phyloP scores from a whole-genome alignment of 2,888 invertebrate genomes.

The Agrotis exclamationis region DNA sequence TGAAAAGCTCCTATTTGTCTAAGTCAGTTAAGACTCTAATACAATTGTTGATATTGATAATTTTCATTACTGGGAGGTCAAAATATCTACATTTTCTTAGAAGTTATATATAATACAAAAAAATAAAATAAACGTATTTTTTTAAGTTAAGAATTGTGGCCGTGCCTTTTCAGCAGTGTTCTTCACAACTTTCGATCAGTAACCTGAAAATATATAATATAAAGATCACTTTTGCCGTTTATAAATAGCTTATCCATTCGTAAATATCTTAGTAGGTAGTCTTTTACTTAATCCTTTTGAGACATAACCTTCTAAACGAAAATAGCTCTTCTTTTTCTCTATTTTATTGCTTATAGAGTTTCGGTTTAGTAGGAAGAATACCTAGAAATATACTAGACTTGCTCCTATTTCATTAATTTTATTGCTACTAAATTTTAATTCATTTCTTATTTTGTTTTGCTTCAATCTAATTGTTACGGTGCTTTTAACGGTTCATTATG shows the following conservation, averaged over 20 bases:
- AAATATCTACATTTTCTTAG: neutral
- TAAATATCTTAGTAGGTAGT: neutral
- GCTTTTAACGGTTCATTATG: slow-evolving; percentile 52
- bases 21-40: neutral
- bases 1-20: neutral
- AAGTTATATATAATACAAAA: neutral
- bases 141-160: neutral
- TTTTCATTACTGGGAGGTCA: neutral
- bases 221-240: neutral
- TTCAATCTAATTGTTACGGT: slow-evolving; percentile 40
- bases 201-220: neutral
- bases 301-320: neutral
- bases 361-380: neutral
- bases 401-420: slow-evolving; percentile 18
- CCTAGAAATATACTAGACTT: neutral
- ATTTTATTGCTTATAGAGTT: neutral
- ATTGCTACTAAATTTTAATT: slow-evolving; percentile 11
- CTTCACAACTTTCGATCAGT: neutral
- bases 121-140: no score
- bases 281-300: neutral
- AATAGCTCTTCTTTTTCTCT: neutral
- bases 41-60: neutral
- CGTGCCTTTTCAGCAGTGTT: neutral
- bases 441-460: slow-evolving; percentile 17
- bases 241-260: neutral